Evolutionary conservation across 2,113 vertebrate species (phyloP).

Genomic region (Pollachius pollachius): DNA sequence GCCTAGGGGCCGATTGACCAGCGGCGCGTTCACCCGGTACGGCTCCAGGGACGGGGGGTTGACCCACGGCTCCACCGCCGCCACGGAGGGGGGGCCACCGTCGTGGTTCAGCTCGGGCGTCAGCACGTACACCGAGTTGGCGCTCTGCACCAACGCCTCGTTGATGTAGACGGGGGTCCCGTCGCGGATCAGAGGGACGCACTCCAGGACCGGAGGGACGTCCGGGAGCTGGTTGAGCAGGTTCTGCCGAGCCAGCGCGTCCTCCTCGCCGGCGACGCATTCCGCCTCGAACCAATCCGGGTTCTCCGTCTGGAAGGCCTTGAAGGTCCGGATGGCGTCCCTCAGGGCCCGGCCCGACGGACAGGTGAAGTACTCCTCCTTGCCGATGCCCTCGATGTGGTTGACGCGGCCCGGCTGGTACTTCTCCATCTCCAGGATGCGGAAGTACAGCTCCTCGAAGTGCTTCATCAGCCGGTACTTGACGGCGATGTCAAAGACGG

Average conservation of each 20-base stretch:
- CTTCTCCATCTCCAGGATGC: conserved; percentile 88
- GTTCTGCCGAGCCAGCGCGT: conserved; percentile 40
- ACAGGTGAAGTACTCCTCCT: conserved; percentile 75
- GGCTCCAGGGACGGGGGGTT: background rate
- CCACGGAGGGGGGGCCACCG: background rate
- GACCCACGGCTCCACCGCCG: conserved; percentile 33
- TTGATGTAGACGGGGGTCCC: conserved; percentile 34
- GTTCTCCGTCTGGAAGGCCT: conserved; percentile 73
- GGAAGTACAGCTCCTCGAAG: conserved; percentile 91
- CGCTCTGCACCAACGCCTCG: conserved; percentile 25
- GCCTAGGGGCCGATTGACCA: conserved; percentile 9
- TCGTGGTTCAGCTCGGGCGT: conserved; percentile 49
- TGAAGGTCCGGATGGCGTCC: conserved; percentile 80
- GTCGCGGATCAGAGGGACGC: conserved; percentile 64
- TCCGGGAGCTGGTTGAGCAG: background rate
- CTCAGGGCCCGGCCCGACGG: conserved; percentile 78
- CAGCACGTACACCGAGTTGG: conserved; percentile 34
- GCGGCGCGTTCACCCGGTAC: conserved; percentile 1
- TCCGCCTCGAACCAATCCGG: conserved; percentile 88
- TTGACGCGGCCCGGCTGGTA: conserved; percentile 82
- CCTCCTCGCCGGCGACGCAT: conserved; percentile 63
- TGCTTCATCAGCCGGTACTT: conserved; percentile 88
- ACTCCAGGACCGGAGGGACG: conserved; percentile 40
- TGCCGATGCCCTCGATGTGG: conserved; percentile 76
- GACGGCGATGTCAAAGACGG: conserved; percentile 81